Conservation (phyloP, 53 echinoderm and acorn worm species). For the Zoroaster sp. region DNA sequence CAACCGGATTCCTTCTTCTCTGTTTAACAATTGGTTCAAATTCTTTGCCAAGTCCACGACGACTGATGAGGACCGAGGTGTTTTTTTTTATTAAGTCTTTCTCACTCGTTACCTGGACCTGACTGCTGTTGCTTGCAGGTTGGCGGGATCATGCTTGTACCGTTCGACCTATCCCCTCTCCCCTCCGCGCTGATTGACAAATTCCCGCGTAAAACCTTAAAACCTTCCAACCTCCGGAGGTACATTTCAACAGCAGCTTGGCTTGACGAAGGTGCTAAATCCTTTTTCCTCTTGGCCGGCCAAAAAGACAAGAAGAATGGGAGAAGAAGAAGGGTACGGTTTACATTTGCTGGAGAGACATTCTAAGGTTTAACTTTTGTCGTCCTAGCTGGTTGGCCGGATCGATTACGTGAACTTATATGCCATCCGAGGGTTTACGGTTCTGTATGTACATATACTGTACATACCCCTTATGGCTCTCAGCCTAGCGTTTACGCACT, state of each 20-base stretch:
- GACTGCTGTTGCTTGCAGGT: background rate
- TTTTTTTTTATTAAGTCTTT: background rate
- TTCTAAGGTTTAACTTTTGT: no score
- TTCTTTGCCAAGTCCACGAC: background rate
- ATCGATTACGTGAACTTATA: no score
- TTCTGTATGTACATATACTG: no score
- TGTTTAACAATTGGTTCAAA: no score
- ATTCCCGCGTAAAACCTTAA: constrained; percentile 14
- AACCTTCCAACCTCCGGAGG: background rate
- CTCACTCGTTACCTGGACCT: background rate
- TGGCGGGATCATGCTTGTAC: background rate
- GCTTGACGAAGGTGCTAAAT: constrained; percentile 13
- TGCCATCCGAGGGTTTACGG: no score
- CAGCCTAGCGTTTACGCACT: background rate
- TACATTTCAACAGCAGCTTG: constrained; percentile 31
- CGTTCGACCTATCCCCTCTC: constrained; percentile 51
- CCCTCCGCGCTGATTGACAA: constrained; percentile 48
- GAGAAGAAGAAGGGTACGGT: background rate
- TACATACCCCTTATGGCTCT: background rate
- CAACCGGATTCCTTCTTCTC: no score
- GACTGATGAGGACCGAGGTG: no score
- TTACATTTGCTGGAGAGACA: background rate
- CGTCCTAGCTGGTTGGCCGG: no score
- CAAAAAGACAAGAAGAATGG: background rate
- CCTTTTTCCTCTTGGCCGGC: constrained; percentile 21